Evolutionary conservation across 35 echinoderm and acorn worm species (phyloP), one percentile per base, ranked within the genome.

Genomic region (Acanthaster planci): DNA sequence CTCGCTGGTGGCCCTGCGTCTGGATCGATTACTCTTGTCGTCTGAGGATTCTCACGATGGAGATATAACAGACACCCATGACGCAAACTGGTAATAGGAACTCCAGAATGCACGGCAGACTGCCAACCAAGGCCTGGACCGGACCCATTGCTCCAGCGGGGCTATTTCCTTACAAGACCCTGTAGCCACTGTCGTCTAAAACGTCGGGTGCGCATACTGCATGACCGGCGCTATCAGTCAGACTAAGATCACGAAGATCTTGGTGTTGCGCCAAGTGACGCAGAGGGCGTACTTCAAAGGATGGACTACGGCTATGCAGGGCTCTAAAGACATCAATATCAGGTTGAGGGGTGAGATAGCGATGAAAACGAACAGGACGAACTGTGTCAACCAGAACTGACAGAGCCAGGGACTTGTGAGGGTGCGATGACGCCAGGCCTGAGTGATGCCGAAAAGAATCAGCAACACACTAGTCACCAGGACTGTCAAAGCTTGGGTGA

Each of bases 381-480:
- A 95, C 9, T 85, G 37, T 15, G 93, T 83, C 89, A 78, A 91
- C 93, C 93, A 95, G 47, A 95, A 88, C 32, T 89, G 93, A 50
- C 93, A 95, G 19, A 95, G 56, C 26, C 91, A 88, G 39, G 88
- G 89, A 2, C 84, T 85, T 0, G 50, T 31, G 37, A 59, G 27
- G 7, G 83, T 83, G 1, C 37, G 47, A 12, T 75, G 22, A 39
- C 87, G 53, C 51, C 67, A 64, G 16, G 81, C 58, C 19, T 57
- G 77, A 15, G 88, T 84, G 0, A 90, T n/a, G 2, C 82, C 92
- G 27, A 94, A 95, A 0, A 78, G 17, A 16, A 95, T 80, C 36
- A 95, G 52, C 5, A 87, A 80, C 19, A 95, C 38, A 8, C 89
- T 91, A 3, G 93, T 87, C 5, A 80, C 78, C 16, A 91, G 60